Percentiles rank a stretch among this genome's conserved stretches.
Evolutionary conservation across 1,140 invertebrate species (phyloP).

Genomic region (Cyphomyrmex costatus): DNA sequence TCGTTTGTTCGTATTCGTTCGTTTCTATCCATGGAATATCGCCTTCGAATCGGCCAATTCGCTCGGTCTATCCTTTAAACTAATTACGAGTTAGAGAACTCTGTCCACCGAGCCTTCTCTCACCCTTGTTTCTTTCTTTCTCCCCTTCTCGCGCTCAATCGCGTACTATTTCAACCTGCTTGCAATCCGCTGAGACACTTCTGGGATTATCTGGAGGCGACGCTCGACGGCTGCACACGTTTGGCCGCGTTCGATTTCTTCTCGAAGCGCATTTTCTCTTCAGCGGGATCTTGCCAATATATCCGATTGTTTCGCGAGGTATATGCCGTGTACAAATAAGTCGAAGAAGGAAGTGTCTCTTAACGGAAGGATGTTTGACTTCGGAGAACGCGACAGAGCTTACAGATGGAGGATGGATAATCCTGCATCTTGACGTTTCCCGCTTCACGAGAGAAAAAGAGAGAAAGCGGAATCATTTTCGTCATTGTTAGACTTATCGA

Average conservation of each 20-base stretch:
- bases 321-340: conserved; percentile 34
- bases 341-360: not conserved
- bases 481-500: conserved; percentile 29
- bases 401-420: not conserved
- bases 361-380: conserved; percentile 35
- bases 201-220: conserved; percentile 24
- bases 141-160: conserved; percentile 6
- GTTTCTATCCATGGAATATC: conserved; percentile 52
- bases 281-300: conserved; percentile 43
- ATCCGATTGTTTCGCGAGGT: conserved; percentile 31
- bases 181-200: conserved; percentile 24
- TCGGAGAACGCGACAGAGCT: not conserved
- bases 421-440: not conserved
- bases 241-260: conserved; percentile 20
- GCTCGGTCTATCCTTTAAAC: conserved; percentile 55
- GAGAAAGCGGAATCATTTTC: not conserved
- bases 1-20: conserved; percentile 33
- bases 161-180: conserved; percentile 13
- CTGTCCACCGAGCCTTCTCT: not conserved
- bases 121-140: not conserved
- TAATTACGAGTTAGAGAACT: conserved; percentile 56
- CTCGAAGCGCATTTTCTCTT: conserved; percentile 32
- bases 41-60: conserved; percentile 40
- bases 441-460: not conserved
- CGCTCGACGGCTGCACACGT: conserved; percentile 4